These are phyloP conservation scores for Oncorhynchus masou DNA, from an alignment of 2,113 vertebrate species.

Conservation along the genomic window DNA sequence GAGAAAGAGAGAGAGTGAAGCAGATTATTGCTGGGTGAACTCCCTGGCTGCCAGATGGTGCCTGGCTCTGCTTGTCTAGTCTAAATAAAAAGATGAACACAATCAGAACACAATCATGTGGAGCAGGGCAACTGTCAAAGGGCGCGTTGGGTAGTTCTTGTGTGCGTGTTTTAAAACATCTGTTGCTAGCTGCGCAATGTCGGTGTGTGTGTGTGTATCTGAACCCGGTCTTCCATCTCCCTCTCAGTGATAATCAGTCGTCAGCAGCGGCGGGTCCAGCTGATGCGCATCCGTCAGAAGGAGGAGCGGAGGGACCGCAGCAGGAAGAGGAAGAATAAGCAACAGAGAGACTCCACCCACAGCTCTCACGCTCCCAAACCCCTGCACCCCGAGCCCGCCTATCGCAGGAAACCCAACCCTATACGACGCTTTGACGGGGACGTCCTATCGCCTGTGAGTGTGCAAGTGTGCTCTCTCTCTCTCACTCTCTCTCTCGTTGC, in stretches of 20 bases:
- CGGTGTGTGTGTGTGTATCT: neutral
- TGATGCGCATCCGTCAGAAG: constrained; percentile 94
- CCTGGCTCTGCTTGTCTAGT: constrained; percentile 20
- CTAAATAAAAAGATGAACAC: constrained; percentile 1
- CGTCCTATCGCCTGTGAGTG: constrained; percentile 92
- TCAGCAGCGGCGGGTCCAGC: constrained; percentile 89
- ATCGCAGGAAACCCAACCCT: constrained; percentile 93
- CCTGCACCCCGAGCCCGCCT: constrained; percentile 83
- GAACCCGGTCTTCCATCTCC: neutral
- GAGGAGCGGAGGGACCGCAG: constrained; percentile 88
- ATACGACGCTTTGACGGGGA: constrained; percentile 96
- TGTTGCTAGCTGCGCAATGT: neutral
- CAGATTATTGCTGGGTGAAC: neutral
- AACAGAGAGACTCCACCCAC: constrained; percentile 52
- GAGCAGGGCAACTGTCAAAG: neutral
- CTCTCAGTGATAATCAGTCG: constrained; percentile 92
- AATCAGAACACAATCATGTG: constrained; percentile 9
- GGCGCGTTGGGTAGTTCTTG: neutral
- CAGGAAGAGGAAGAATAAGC: constrained; percentile 84
- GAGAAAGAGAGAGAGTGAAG: neutral
- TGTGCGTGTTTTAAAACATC: neutral
- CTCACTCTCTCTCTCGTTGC: neutral
- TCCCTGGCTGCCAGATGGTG: constrained; percentile 24
- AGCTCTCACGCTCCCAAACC: constrained; percentile 77
- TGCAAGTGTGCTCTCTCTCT: neutral